These are phyloP conservation scores for Drosophila pruinosa DNA, from an alignment of 1,140 invertebrate species.

Conservation along the genomic window DNA sequence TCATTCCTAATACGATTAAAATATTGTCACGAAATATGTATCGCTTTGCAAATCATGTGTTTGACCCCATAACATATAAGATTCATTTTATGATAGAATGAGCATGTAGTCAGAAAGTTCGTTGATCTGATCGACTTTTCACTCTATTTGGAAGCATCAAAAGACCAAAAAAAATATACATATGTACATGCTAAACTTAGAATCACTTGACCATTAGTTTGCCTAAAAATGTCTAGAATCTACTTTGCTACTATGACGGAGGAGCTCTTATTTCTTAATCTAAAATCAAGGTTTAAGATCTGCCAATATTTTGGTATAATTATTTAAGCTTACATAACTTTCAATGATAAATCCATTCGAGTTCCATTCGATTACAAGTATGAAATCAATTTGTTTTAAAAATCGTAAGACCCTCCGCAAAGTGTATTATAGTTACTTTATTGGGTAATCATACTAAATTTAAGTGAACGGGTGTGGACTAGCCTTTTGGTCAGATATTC, in stretches of 20 bases:
- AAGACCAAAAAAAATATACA: too few species aligned
- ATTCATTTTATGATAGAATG: too few species aligned
- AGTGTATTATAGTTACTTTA: constrained; percentile 22
- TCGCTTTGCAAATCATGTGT: background rate
- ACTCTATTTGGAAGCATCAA: too few species aligned
- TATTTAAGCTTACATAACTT: background rate
- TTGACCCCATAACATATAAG: background rate
- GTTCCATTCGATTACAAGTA: background rate
- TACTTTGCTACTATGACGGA: too few species aligned
- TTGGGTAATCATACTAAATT: constrained; percentile 4
- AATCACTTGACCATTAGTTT: too few species aligned
- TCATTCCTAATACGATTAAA: background rate
- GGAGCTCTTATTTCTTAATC: too few species aligned
- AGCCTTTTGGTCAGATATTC: constrained; percentile 18
- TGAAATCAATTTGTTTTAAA: background rate
- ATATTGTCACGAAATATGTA: background rate
- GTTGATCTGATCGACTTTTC: too few species aligned
- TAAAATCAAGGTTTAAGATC: background rate
- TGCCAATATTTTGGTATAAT: background rate
- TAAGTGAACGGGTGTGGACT: background rate
- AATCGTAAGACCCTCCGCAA: background rate
- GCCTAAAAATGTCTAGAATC: too few species aligned
- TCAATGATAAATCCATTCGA: background rate
- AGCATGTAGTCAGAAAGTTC: too few species aligned
- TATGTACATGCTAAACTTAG: too few species aligned